Evolutionary conservation across 2,888 invertebrate species (phyloP).

Genomic region (Drosophila buzzatii): DNA sequence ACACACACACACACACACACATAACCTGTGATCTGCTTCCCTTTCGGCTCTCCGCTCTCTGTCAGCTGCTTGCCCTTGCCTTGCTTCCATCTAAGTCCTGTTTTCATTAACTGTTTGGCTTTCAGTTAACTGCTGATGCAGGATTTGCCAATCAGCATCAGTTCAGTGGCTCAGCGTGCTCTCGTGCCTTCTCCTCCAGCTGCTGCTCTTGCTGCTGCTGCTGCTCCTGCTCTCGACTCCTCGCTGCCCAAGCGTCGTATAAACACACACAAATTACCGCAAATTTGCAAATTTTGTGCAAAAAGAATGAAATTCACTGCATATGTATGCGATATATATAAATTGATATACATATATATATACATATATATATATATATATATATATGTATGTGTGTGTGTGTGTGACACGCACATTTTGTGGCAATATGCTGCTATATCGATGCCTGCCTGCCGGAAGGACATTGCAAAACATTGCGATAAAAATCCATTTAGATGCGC

Average conservation of each 20-base stretch:
- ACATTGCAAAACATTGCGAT: conserved; percentile 81
- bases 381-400: conserved; percentile 19
- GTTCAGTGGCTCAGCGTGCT: conserved; percentile 38
- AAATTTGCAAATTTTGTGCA: conserved; percentile 63
- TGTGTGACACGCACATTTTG: conserved; percentile 48
- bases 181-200: conserved; percentile 1
- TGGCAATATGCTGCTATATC: conserved; percentile 54
- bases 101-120: conserved; percentile 65
- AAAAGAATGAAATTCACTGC: conserved; percentile 22
- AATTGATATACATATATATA: no score
- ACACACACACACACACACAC: conserved; percentile 1
- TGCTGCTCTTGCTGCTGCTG: not conserved
- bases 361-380: accelerated
- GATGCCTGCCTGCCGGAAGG: conserved; percentile 70
- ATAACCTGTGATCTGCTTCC: not conserved
- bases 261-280: conserved; percentile 63
- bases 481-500: conserved; percentile 81
- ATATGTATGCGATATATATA: conserved; percentile 1
- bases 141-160: conserved; percentile 77
- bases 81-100: conserved; percentile 29
- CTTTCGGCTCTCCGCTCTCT: no score
- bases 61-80: not conserved
- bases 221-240: not conserved
- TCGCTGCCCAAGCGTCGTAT: conserved; percentile 38
- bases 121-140: conserved; percentile 74